These are phyloP conservation scores for Phasianus colchicus DNA, from an alignment of 2,113 vertebrate genomes.

Conservation along the genomic window DNA sequence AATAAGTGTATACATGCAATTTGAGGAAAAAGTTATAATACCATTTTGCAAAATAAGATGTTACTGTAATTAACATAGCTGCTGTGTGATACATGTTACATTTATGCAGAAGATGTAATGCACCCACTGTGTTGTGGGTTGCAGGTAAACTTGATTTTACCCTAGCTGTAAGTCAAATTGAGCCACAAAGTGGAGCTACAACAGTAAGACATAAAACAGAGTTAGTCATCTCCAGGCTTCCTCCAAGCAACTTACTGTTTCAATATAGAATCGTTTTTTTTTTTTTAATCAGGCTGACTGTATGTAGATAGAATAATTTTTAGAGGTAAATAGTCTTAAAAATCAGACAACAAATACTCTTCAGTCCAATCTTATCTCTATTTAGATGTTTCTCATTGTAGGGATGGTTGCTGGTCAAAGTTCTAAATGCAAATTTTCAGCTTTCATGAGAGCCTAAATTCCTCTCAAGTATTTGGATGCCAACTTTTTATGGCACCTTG, in stretches of 20 bases:
- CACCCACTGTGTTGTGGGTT: neutral
- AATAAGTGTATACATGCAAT: neutral
- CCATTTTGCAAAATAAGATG: neutral
- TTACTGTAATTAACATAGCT: neutral
- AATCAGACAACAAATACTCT: rapidly evolving
- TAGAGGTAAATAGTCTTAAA: neutral
- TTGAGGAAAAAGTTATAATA: neutral
- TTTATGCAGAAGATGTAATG: neutral
- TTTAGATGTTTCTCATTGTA: neutral
- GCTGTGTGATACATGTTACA: neutral
- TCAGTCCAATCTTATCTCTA: neutral
- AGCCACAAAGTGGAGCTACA: neutral
- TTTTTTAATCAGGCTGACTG: neutral
- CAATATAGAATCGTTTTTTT: neutral
- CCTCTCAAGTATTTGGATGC: neutral
- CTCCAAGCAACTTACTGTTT: neutral
- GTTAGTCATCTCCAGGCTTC: neutral
- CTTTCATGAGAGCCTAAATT: neutral
- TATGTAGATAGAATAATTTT: neutral
- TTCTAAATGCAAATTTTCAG: neutral
- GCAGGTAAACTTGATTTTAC: neutral
- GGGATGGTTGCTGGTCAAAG: neutral
- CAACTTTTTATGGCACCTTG: neutral
- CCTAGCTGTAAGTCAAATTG: neutral
- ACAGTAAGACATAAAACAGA: neutral